Evolutionary conservation across 30 jellyfish, hydroid and myxozoan species (phyloP), one percentile per base, ranked within the genome.

Genomic region (Hydractinia echinata): DNA sequence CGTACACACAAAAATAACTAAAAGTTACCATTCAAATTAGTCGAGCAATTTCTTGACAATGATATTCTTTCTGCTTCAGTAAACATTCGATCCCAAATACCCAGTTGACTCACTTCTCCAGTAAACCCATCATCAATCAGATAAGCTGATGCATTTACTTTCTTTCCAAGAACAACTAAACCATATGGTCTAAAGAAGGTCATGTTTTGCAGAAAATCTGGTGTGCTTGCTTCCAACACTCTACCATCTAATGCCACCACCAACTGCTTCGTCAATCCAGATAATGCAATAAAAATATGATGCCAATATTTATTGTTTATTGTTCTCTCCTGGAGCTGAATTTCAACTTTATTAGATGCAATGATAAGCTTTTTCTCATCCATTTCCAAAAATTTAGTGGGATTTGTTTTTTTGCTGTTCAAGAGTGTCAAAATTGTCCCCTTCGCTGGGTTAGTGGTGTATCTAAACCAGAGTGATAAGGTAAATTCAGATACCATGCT

Each of bases 61-160:
- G 81, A 79, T 9, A 73, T 20, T 61, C 64, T 79, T 78, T 91
- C 95, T 8, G 49, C 68, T 0, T 66, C 73, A 50, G 85, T 16
- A 39, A 86, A 73, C 10, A 82, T 87, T 14, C 95, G 88, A 51
- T 73, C 81, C 96, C 96, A 91, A 50, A 92, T 66, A 15, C 89
- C 95, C 30, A 92, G 83, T 54, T 92, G 99, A 50, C 99, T 91
- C 19, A 87, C 53, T 80, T 87, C 89, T 4, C 99, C 99, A 16
- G 67, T 76, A 82, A 92, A 83, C 18, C 86, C 86, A 51, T 66
- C 54, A 20, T 73, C 88, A 8, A 52, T 55, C 72, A 89, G 82
- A 18, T 52, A 55, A 7, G 88, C 96, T 9, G 81, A 60, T 5
- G 81, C 9, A 10, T 76, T 54, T 1, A 79, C 76, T 6, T 73